phyloP scores from a whole-genome alignment of 1,140 invertebrate genomes.

The Ditylenchus dipsaci region DNA sequence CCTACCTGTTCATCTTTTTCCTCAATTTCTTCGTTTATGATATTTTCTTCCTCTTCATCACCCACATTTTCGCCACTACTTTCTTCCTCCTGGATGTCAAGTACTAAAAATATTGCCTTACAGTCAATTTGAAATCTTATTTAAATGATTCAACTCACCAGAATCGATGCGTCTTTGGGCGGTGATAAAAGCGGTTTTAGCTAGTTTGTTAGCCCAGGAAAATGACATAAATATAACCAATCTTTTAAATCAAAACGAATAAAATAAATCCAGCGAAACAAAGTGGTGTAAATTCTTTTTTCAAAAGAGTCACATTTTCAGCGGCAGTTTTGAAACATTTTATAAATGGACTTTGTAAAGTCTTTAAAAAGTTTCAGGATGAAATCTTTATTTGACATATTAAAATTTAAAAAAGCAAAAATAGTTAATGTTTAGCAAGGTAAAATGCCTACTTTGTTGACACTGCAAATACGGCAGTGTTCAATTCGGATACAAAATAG shows the following conservation, averaged over 20 bases:
- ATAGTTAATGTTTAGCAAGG: no score
- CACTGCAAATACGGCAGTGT: no score
- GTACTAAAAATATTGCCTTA: constrained; percentile 8
- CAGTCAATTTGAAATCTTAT: no score
- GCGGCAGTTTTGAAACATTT: not conserved
- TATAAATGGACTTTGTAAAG: no score
- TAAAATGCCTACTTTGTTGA: no score
- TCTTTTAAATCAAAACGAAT: not conserved
- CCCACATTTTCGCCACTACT: constrained; percentile 34
- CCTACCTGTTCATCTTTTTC: not conserved
- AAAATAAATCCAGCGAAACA: not conserved
- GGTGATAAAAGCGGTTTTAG: constrained; percentile 45
- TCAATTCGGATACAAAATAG: no score
- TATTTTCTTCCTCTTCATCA: constrained; percentile 7
- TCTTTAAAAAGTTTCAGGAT: no score
- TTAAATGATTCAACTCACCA: no score
- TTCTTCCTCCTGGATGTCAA: constrained; percentile 44
- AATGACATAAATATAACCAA: constrained; percentile 33
- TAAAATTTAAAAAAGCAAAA: no score
- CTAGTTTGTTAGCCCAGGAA: constrained; percentile 49
- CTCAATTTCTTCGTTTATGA: not conserved
- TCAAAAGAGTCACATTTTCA: no score
- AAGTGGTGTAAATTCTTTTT: not conserved
- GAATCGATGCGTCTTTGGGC: constrained; percentile 45
- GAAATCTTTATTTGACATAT: no score